Evolutionary conservation across 2,888 invertebrate genomes (phyloP).

Genomic region (Cheilosia pagana): DNA sequence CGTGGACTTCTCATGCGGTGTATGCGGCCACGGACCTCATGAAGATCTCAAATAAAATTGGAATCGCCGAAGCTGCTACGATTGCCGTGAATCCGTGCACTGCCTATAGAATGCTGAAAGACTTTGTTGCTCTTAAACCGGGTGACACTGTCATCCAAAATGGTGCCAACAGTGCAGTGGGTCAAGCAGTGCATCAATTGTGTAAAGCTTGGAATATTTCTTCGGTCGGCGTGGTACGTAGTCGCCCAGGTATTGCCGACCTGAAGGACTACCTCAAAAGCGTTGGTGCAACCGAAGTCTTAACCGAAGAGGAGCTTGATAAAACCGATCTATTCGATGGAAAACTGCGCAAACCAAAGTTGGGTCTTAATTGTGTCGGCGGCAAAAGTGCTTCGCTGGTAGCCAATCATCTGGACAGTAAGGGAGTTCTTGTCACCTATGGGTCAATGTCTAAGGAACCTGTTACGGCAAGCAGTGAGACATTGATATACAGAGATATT

Average conservation of each 20-base stretch:
- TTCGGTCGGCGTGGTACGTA: conserved; percentile 93
- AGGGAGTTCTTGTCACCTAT: conserved; percentile 95
- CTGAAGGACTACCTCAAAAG: conserved; percentile 87
- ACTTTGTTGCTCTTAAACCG: conserved; percentile 89
- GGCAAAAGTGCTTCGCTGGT: conserved; percentile 94
- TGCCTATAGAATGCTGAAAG: conserved; percentile 97
- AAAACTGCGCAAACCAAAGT: conserved; percentile 87
- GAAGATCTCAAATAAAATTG: conserved; percentile 89
- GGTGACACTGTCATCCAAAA: conserved; percentile 97
- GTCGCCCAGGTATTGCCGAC: conserved; percentile 88
- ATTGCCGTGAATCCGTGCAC: conserved; percentile 97
- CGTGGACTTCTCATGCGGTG: conserved; percentile 91
- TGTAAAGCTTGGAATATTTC: conserved; percentile 90
- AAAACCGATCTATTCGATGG: conserved; percentile 86
- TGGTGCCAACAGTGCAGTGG: conserved; percentile 97
- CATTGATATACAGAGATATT: conserved; percentile 94
- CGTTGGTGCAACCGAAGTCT: conserved; percentile 92
- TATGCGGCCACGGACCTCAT: conserved; percentile 86
- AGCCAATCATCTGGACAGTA: conserved; percentile 88
- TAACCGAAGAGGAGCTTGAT: conserved; percentile 92
- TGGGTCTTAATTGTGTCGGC: conserved; percentile 97
- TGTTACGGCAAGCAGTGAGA: conserved; percentile 90
- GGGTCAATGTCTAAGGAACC: conserved; percentile 97
- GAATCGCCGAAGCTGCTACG: conserved; percentile 92
- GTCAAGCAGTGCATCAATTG: conserved; percentile 96